Evolutionary conservation across 2,113 vertebrate genomes (phyloP).

Genomic region (Rhynchomys soricoides): DNA sequence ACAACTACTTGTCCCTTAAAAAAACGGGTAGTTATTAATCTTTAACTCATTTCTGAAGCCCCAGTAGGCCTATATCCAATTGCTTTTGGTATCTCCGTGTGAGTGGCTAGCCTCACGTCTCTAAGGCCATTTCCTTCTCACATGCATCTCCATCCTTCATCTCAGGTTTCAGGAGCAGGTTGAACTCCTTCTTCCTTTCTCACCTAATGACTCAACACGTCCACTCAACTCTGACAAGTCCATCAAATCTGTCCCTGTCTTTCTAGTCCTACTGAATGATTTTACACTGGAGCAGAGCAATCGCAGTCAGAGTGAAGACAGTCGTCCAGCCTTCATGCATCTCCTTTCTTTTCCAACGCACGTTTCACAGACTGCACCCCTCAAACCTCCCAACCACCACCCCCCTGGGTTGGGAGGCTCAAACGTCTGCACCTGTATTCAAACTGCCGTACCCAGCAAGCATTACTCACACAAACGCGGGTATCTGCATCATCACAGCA

Average conservation of each 20-base stretch:
- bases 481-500: background rate
- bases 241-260: background rate
- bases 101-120: background rate
- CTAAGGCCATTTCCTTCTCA: background rate
- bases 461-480: background rate
- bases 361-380: background rate
- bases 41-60: background rate
- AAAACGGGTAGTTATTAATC: background rate
- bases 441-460: background rate
- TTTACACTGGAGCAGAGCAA: background rate
- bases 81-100: background rate
- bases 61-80: background rate
- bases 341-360: background rate
- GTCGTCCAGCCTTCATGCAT: background rate
- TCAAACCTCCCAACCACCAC: too few species aligned
- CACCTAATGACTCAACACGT: background rate
- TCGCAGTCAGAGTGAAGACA: background rate
- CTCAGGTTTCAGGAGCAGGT: background rate
- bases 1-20: background rate
- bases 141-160: background rate
- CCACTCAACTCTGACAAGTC: background rate
- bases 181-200: slow-evolving; percentile 25
- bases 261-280: background rate
- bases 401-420: background rate
- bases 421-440: background rate